Evolutionary conservation across 2,888 invertebrate genomes (phyloP).

Genomic region (Tiliacea citrago): DNA sequence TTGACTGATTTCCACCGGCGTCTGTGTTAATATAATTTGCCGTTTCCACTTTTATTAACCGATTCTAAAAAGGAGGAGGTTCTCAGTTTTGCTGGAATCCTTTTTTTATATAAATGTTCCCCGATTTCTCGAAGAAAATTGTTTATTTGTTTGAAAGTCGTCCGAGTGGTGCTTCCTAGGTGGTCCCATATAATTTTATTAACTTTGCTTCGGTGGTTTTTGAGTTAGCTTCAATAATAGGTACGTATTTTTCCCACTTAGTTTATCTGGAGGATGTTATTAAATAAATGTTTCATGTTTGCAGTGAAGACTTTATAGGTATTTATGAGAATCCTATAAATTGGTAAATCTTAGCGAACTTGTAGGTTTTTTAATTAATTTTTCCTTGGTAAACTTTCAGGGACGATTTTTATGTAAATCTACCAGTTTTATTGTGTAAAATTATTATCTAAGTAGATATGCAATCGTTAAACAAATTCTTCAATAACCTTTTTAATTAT

Average conservation of each 20-base stretch:
- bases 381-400: background rate
- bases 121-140: too few relatives aligned
- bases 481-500: background rate
- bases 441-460: too few relatives aligned
- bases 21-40: slow-evolving; percentile 11
- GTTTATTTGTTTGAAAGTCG: too few relatives aligned
- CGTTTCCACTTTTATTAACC: background rate
- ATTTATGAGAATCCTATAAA: background rate
- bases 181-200: too few relatives aligned
- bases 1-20: slow-evolving; percentile 18
- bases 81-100: too few relatives aligned
- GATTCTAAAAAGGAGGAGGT: too few relatives aligned
- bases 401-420: background rate
- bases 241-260: too few relatives aligned
- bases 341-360: too few relatives aligned
- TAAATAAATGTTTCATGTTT: background rate
- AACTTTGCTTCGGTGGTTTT: too few relatives aligned
- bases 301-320: background rate
- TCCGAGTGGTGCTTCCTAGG: too few relatives aligned
- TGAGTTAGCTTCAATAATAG: too few relatives aligned
- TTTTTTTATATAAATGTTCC: too few relatives aligned
- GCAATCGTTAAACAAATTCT: background rate
- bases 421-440: background rate
- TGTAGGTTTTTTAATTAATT: background rate
- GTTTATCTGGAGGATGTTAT: background rate